A percentile compares a stretch with the other conserved stretches of the same genome.
Evolutionary conservation across 2,113 vertebrate species (phyloP).

Genomic region (Rhombomys opimus): DNA sequence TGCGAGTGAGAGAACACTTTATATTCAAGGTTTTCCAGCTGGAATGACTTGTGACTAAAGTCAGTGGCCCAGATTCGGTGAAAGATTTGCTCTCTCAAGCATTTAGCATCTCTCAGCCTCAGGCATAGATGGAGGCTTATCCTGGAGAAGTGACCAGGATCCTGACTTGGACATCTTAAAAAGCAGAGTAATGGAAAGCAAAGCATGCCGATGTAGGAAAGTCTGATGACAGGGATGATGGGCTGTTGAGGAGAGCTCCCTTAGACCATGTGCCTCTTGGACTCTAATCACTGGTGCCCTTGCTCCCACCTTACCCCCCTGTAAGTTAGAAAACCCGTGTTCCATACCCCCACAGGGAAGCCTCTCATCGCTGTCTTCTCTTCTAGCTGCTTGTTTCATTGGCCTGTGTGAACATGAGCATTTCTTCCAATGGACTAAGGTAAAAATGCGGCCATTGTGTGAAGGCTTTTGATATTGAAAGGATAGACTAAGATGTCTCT

Average conservation of each 20-base stretch:
- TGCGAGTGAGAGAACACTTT: neutral
- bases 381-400: neutral
- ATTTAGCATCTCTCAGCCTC: rapidly evolving
- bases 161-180: neutral
- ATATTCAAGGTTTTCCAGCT: neutral
- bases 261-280: neutral
- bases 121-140: neutral
- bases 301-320: neutral
- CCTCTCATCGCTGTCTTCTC: neutral
- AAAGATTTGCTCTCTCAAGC: neutral
- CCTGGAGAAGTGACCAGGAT: neutral
- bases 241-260: neutral
- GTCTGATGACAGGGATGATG: neutral
- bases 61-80: neutral
- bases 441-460: constrained; percentile 3
- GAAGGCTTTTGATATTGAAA: constrained; percentile 3
- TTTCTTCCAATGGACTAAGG: neutral
- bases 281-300: neutral
- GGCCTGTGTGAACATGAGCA: neutral
- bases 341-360: neutral
- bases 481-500: neutral
- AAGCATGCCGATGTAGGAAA: neutral
- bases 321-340: neutral
- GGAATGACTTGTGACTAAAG: neutral
- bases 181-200: neutral